phyloP scores from a whole-genome alignment of 1,140 invertebrate genomes.

The Papilio aristodemus region DNA sequence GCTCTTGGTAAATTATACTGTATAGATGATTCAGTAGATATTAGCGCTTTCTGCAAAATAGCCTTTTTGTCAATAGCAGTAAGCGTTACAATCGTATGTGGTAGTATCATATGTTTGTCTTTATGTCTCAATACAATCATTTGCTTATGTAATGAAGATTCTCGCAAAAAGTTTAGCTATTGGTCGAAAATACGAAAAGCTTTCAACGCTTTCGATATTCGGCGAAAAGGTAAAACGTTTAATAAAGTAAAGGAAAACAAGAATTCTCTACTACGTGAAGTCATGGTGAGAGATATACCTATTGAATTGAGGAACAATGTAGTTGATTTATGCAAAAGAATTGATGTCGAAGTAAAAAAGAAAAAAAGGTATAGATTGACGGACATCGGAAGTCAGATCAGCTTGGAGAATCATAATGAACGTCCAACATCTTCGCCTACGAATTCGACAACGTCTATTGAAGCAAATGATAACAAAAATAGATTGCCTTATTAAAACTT shows the following conservation, averaged over 20 bases:
- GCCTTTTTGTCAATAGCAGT: constrained; percentile 49
- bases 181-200: constrained; percentile 36
- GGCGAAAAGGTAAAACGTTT: constrained; percentile 27
- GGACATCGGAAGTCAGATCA: constrained; percentile 52
- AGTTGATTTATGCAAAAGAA: constrained; percentile 57
- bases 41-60: constrained; percentile 43
- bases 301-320: constrained; percentile 58
- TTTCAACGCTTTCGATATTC: neutral
- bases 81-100: constrained; percentile 47
- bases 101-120: constrained; percentile 44
- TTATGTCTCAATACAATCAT: constrained; percentile 46
- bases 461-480: constrained; percentile 27
- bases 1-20: constrained; percentile 55
- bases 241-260: constrained; percentile 44
- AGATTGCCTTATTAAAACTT: constrained; percentile 11
- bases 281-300: constrained; percentile 62
- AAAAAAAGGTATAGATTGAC: constrained; percentile 56
- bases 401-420: constrained; percentile 39
- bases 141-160: constrained; percentile 38
- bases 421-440: neutral
- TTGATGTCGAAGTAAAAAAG: constrained; percentile 49
- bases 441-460: neutral
- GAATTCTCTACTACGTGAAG: constrained; percentile 57
- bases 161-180: constrained; percentile 34
- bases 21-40: constrained; percentile 41